Evolutionary conservation across 2,797 vertebrate species (phyloP).

Genomic region (Sarcophilus harrisii): DNA sequence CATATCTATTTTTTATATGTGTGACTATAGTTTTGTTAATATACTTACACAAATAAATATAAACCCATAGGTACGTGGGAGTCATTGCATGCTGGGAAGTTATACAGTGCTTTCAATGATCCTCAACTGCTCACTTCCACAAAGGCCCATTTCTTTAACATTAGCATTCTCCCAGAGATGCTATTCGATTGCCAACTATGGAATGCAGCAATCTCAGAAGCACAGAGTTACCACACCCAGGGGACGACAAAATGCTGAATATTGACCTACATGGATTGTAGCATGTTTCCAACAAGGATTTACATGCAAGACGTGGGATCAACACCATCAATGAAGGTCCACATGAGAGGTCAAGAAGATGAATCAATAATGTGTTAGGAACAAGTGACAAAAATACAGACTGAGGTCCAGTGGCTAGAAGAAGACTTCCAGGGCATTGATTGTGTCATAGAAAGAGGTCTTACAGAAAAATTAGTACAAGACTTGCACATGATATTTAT

Average conservation of each 20-base stretch:
- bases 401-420: background rate
- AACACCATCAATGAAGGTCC: background rate
- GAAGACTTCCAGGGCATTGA: background rate
- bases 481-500: background rate
- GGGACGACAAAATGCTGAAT: background rate
- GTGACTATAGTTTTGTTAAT: background rate
- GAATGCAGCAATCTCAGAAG: background rate
- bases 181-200: background rate
- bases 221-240: background rate
- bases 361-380: background rate
- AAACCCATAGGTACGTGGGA: background rate
- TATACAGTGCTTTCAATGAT: background rate
- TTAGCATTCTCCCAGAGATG: background rate
- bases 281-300: background rate
- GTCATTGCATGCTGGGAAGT: background rate
- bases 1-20: background rate
- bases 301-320: background rate
- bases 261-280: background rate
- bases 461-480: background rate
- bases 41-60: background rate
- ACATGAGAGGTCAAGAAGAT: background rate
- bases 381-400: background rate
- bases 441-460: background rate
- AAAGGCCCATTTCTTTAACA: background rate
- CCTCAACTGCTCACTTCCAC: background rate